Conservation (phyloP, 2,113 vertebrate genomes). For the Chlorocebus sabaeus region DNA sequence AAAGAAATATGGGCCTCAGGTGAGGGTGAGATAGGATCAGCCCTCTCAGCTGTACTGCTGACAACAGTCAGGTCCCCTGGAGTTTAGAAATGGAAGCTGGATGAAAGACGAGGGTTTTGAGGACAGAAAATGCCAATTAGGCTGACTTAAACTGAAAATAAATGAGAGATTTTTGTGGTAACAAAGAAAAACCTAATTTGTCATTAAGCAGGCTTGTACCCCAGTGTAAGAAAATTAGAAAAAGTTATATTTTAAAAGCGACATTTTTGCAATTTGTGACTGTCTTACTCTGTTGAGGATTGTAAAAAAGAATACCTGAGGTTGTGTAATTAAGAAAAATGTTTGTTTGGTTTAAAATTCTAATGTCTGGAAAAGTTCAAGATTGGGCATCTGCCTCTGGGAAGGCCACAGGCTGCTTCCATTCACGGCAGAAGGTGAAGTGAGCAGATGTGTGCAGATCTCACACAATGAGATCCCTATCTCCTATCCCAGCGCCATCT, state of each 20-base stretch:
- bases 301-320: too few relatives aligned
- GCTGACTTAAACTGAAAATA: not conserved
- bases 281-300: too few relatives aligned
- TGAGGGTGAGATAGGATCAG: rapidly evolving
- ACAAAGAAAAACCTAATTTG: not conserved
- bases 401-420: too few relatives aligned
- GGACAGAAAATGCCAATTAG: not conserved
- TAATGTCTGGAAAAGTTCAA: too few relatives aligned
- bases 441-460: too few relatives aligned
- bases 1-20: not conserved
- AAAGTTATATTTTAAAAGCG: not conserved
- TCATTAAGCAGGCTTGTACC: not conserved
- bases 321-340: too few relatives aligned
- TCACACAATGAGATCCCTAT: too few relatives aligned
- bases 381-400: too few relatives aligned
- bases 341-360: too few relatives aligned
- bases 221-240: not conserved
- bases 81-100: not conserved
- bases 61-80: not conserved
- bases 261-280: not conserved
- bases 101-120: not conserved
- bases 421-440: too few relatives aligned
- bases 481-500: too few relatives aligned
- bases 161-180: not conserved
- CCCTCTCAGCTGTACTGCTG: not conserved